Evolutionary conservation across 2,888 invertebrate genomes (phyloP), one percentile per base, ranked within the genome.

Genomic region (Dinocampus coccinellae): DNA sequence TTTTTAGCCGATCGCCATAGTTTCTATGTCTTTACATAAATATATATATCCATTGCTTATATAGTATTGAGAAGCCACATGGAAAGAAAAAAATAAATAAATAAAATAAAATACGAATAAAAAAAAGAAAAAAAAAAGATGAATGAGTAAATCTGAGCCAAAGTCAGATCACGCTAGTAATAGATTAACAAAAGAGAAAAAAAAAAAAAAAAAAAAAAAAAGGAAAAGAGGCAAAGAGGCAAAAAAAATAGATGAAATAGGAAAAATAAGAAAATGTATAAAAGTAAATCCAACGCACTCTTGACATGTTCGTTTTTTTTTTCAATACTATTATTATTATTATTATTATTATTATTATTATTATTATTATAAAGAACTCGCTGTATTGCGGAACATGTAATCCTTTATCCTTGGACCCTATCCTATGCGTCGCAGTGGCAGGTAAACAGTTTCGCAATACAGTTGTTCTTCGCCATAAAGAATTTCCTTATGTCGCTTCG

Each of bases 401-500:
- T 82, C 81, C 80, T 83, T 83, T 84, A 84, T 84, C 84, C 84
- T 84, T 85, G 84, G 82, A 81, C 81, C 66, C 78, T 82, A 84
- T 83, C 83, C 81, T 78, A 81, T 79, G 78, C 76, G 74, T 70
- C 76, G 76, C 61, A 75, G 68, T 73, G 72, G 72, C 78, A 77
- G 81, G 82, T 84, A 85, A 83, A 84, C 84, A 84, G 77, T 85
- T 85, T 85, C 84, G 85, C 84, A 85, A 85, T 78, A 78, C 79
- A 83, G 79, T 83, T 81, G 79, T 77, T 72, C 67, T 79, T 76
- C 80, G 73, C 73, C 80, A 84, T 82, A 81, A 80, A 79, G 79
- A 82, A 83, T 85, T 85, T 83, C 85, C 84, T 84, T 85, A 84
- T 84, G 70, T 70, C 63, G 55, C 60, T 58, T 47, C 57, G 52